These are phyloP conservation scores for Orientallactaga bullata DNA, from an alignment of 2,113 vertebrate genomes.

Conservation along the genomic window DNA sequence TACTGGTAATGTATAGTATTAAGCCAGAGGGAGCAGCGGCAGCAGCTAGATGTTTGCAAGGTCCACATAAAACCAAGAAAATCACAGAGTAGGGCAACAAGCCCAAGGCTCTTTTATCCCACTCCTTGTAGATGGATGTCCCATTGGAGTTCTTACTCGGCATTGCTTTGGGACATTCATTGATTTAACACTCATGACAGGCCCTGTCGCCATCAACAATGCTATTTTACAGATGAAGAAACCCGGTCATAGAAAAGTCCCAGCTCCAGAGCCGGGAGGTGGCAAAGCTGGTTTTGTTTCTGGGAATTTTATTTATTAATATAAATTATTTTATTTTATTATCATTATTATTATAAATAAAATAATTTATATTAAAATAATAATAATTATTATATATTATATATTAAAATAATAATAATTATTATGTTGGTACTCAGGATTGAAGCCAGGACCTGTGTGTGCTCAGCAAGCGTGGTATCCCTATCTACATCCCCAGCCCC, in stretches of 20 bases:
- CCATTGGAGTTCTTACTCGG: background rate
- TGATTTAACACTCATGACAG: background rate
- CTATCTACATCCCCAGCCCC: background rate
- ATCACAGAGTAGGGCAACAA: background rate
- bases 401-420: too few species aligned
- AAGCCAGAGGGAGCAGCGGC: background rate
- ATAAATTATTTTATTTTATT: too few species aligned
- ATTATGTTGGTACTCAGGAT: background rate
- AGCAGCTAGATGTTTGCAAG: background rate
- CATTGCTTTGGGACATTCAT: background rate
- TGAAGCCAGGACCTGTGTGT: background rate
- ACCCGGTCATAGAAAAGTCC: background rate
- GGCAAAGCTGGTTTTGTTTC: background rate
- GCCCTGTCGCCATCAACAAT: background rate
- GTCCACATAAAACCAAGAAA: background rate
- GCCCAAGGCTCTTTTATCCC: background rate
- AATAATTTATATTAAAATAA: too few species aligned
- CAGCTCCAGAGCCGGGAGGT: background rate
- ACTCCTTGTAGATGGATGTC: background rate
- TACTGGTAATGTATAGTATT: background rate
- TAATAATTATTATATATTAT: too few species aligned
- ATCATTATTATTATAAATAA: too few species aligned
- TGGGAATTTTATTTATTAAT: too few species aligned
- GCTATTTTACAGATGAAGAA: constrained; percentile 28
- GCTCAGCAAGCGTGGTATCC: background rate